These are phyloP conservation scores for Eucera pruinosa DNA, from an alignment of 2,888 invertebrate genomes.

Conservation along the genomic window DNA sequence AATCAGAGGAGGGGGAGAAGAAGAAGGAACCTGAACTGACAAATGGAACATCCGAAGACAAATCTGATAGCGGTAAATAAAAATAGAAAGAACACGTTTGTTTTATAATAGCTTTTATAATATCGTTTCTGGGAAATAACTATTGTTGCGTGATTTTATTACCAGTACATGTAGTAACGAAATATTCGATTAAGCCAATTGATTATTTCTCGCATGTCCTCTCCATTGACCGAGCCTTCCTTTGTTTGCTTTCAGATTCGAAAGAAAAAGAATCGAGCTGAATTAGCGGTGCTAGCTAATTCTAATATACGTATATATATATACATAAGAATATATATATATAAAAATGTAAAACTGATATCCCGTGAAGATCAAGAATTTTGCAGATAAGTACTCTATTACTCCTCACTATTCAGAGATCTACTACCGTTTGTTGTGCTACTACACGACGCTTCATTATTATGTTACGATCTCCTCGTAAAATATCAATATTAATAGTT, in stretches of 20 bases:
- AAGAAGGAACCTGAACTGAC: conserved; percentile 84
- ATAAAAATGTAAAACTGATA: conserved; percentile 63
- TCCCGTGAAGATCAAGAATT: conserved; percentile 65
- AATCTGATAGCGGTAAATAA: conserved; percentile 84
- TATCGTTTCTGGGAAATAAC: conserved; percentile 14
- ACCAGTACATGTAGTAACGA: not conserved
- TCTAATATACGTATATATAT: conserved; percentile 46
- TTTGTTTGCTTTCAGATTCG: conserved; percentile 86
- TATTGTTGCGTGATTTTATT: not conserved
- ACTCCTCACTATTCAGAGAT: conserved; percentile 44
- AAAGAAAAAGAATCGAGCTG: conserved; percentile 90
- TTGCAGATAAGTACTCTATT: conserved; percentile 61
- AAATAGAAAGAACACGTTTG: not conserved
- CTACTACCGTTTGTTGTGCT: conserved; percentile 56
- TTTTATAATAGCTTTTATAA: not conserved
- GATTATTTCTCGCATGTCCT: not conserved
- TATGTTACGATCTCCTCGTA: conserved; percentile 43
- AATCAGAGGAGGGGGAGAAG: conserved; percentile 85
- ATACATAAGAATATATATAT: conserved; percentile 47
- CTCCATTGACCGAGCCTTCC: conserved; percentile 13
- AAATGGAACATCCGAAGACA: conserved; percentile 85
- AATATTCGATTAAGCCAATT: not conserved
- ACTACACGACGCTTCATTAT: conserved; percentile 37
- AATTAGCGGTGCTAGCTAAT: conserved; percentile 81
- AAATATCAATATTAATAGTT: conserved; percentile 49